Evolutionary conservation across 2,888 invertebrate species (phyloP).

Genomic region (Meloe dianella): DNA sequence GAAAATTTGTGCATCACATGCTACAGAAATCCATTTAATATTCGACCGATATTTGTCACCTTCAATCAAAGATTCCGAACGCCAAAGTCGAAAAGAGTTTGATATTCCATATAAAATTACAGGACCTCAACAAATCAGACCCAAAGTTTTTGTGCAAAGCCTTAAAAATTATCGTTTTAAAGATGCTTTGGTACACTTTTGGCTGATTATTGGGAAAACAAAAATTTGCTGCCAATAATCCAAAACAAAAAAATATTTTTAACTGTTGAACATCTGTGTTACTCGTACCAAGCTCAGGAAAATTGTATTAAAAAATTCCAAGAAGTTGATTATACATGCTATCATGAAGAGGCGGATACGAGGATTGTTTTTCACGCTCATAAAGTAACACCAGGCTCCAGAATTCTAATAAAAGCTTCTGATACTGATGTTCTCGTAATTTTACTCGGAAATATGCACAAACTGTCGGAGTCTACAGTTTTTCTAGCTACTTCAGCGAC

Average conservation of each 20-base stretch:
- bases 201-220: constrained; percentile 42
- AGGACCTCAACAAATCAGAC: constrained; percentile 46
- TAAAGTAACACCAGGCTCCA: constrained; percentile 36
- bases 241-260: constrained; percentile 37
- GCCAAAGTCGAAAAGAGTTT: constrained; percentile 37
- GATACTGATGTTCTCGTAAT: constrained; percentile 45
- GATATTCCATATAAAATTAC: constrained; percentile 44
- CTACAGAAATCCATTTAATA: constrained; percentile 41
- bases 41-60: constrained; percentile 49
- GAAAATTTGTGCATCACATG: constrained; percentile 41
- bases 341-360: constrained; percentile 46
- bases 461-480: constrained; percentile 37
- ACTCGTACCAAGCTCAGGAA: constrained; percentile 22
- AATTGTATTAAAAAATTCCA: constrained; percentile 33
- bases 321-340: constrained; percentile 39
- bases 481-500: constrained; percentile 32
- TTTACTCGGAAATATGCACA: constrained; percentile 42
- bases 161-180: constrained; percentile 48
- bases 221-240: constrained; percentile 40
- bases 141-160: constrained; percentile 43
- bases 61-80: constrained; percentile 51
- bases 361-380: constrained; percentile 39
- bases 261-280: constrained; percentile 36
- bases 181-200: constrained; percentile 45
- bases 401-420: constrained; percentile 40